Base-by-base conservation (phyloP, 2,888 invertebrate species). In the Choristoneura rosaceana region DNA sequence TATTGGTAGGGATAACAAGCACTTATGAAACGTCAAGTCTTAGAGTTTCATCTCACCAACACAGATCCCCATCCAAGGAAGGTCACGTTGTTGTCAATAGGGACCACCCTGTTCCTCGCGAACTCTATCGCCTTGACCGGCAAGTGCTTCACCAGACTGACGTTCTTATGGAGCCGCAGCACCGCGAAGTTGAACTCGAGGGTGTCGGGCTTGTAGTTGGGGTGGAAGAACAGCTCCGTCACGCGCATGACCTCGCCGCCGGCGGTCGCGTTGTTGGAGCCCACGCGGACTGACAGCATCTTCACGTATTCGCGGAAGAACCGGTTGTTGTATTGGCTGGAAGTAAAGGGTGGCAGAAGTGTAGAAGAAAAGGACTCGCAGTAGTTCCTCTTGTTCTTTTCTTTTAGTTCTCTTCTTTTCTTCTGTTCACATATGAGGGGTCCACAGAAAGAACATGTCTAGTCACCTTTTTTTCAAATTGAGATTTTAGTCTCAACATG, bases 31-130 rank as follows among this genome's bases (percentile, higher is more conserved):
- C n/a, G n/a, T n/a, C n/a, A n/a, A n/a, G n/a, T 2, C 25, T 25
- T 25, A 25, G 25, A 1, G 25, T n/a, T 47, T 47, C n/a, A n/a
- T 25, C 87, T 89, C 78, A 93, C 93, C 87, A 90, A 77, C 41
- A 92, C 92, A 0, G 93, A 91, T 0, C 93, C 93, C 93, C 93
- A 93, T 0, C 93, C 93, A 8, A 92, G 81, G 73, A 93, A 93
- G 34, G 80, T 78, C 25, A 93, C 77, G 4, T 83, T 81, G 50
- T 82, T 86, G 74, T 93, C 89, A 1, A 86, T 82, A 0, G 92
- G 87, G 1, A 93, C 77, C 0, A 80, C 70, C 50, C 74, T 82
- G 3, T 88, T 82, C 9, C 70, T 82, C 0, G 87, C 77, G 69
- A 80, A 86, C 7, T 78, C 76, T 1, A 92, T 86, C 63, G 77